These are phyloP conservation scores for Adela reaumurella DNA, from an alignment of 2,888 invertebrate genomes.

Conservation along the genomic window DNA sequence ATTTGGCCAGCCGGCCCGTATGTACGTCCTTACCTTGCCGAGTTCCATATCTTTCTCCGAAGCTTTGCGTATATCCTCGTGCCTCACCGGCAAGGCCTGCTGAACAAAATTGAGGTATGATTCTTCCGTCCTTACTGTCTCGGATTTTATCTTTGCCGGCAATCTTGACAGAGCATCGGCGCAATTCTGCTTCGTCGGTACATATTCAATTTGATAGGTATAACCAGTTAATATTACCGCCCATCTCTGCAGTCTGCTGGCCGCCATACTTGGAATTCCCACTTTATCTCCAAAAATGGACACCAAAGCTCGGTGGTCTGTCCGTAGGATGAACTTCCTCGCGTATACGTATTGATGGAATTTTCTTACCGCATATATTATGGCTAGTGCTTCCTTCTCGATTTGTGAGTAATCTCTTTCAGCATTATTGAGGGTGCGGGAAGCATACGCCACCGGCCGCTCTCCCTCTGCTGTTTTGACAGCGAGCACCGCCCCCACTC, in stretches of 20 bases:
- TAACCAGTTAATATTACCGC: constrained; percentile 7
- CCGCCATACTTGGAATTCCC: constrained; percentile 9
- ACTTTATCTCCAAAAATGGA: constrained; percentile 9
- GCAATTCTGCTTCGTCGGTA: constrained; percentile 1
- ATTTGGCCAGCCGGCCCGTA: constrained; percentile 4
- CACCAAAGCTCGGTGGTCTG: constrained; percentile 8
- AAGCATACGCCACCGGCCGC: constrained; percentile 9
- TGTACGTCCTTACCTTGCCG: constrained; percentile 2
- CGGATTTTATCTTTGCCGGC: too few species aligned
- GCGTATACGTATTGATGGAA: constrained; percentile 7
- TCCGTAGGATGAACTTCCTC: constrained; percentile 3
- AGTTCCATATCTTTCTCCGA: constrained; percentile 1
- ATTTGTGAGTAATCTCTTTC: constrained; percentile 10
- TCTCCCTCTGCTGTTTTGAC: constrained; percentile 3
- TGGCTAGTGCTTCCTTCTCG: constrained; percentile 10
- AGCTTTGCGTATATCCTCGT: neutral
- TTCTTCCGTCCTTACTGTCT: neutral
- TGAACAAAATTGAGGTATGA: constrained; percentile 3
- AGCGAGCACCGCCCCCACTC: constrained; percentile 2
- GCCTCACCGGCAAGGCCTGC: neutral
- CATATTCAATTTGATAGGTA: constrained; percentile 8
- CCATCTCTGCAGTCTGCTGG: constrained; percentile 11
- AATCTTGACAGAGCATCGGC: neutral
- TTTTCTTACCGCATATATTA: constrained; percentile 5
- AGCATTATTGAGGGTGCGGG: constrained; percentile 9